A percentile compares a stretch with the other conserved stretches of the same genome.
phyloP scores from a whole-genome alignment of 2,797 vertebrate genomes.

The Pelodytes ibericus region DNA sequence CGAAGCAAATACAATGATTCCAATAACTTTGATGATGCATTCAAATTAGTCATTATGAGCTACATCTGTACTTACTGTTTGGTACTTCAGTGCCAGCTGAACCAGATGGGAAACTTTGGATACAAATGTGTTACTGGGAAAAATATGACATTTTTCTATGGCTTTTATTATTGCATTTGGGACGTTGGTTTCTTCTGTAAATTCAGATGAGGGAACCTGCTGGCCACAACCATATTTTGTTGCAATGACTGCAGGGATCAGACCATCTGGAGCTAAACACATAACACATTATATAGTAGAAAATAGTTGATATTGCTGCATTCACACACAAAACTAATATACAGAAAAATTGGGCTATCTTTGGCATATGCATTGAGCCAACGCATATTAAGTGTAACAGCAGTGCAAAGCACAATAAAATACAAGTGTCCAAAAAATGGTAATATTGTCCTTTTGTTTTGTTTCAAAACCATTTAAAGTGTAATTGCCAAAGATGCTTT shows the following conservation, averaged over 20 bases:
- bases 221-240: conserved; percentile 54
- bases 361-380: conserved; percentile 12
- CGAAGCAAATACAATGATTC: conserved; percentile 62
- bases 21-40: conserved; percentile 57
- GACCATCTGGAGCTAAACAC: conserved; percentile 51
- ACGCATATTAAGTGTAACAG: conserved; percentile 33
- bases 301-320: conserved; percentile 39
- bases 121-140: conserved; percentile 55
- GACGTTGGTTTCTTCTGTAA: conserved; percentile 45
- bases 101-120: conserved; percentile 50
- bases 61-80: conserved; percentile 54
- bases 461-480: too few relatives aligned
- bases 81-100: conserved; percentile 52
- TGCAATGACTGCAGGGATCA: conserved; percentile 40
- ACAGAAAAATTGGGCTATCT: conserved; percentile 30
- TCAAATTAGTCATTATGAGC: conserved; percentile 60
- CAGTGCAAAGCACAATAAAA: background rate
- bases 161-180: conserved; percentile 42
- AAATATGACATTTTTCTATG: conserved; percentile 49
- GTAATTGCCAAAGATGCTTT: too few relatives aligned
- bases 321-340: conserved; percentile 19
- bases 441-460: too few relatives aligned
- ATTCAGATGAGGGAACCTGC: conserved; percentile 17
- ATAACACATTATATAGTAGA: conserved; percentile 51
- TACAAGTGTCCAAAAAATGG: too few relatives aligned